A percentile compares a stretch with the other conserved stretches of the same genome.
Conservation (phyloP, 2,113 vertebrate species). For the Grus americana region DNA sequence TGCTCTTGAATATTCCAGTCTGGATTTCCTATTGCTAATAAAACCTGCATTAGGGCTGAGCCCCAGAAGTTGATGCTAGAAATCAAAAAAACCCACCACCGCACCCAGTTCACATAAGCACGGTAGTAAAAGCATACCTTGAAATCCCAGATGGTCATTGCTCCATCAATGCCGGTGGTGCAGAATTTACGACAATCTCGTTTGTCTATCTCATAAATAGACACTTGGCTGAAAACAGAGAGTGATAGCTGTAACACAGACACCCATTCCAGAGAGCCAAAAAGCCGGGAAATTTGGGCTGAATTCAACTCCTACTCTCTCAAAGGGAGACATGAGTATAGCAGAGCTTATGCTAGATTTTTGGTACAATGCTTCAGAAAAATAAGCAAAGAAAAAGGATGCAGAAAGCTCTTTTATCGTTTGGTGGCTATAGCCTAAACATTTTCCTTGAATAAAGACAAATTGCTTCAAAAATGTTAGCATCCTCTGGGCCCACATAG, state of each 20-base stretch:
- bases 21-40: background rate
- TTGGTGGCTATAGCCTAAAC: background rate
- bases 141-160: slow-evolving; percentile 99
- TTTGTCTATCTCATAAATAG: slow-evolving; percentile 98
- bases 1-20: background rate
- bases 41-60: background rate
- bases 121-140: slow-evolving; percentile 78
- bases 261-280: slow-evolving; percentile 7
- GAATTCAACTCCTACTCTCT: slow-evolving; percentile 36
- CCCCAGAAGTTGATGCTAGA: background rate
- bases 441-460: background rate
- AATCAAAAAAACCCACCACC: background rate
- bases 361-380: background rate
- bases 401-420: background rate
- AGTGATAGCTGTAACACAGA: background rate
- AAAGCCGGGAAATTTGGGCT: background rate
- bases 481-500: background rate
- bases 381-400: background rate
- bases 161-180: slow-evolving; percentile 98
- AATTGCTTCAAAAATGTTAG: background rate
- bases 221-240: slow-evolving; percentile 89
- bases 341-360: background rate
- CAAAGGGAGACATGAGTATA: background rate
- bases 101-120: background rate
- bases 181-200: slow-evolving; percentile 98